These are phyloP conservation scores for Paralinhomoeus sp. DNA, from an alignment of 2,888 invertebrate species.

Conservation along the genomic window DNA sequence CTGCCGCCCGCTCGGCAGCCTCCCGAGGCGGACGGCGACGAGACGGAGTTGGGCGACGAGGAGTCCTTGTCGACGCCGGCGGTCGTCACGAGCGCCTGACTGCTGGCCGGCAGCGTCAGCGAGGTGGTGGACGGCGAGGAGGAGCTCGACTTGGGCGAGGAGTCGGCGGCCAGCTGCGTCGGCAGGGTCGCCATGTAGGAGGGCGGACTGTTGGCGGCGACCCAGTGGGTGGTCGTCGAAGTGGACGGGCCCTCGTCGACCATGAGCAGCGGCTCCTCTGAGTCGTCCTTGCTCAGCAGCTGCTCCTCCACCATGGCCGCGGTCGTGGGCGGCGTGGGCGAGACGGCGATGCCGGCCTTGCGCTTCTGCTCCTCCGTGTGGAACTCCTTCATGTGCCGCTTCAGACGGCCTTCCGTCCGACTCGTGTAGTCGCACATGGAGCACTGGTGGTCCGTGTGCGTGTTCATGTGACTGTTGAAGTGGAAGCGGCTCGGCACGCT, in stretches of 20 bases:
- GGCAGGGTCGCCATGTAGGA: background rate
- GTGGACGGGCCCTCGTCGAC: background rate
- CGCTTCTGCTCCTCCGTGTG: constrained; percentile 29
- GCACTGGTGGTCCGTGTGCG: constrained; percentile 36
- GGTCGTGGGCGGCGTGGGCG: constrained; percentile 8
- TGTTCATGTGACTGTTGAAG: constrained; percentile 36
- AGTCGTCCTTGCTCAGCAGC: no score
- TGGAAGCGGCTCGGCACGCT: constrained; percentile 28
- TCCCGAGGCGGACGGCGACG: background rate
- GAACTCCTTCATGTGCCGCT: constrained; percentile 34
- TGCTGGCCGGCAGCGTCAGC: no score
- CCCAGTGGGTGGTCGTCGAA: no score
- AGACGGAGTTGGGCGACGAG: background rate
- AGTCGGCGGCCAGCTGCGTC: background rate
- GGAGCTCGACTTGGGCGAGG: no score
- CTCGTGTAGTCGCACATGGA: constrained; percentile 35
- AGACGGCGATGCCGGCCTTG: constrained; percentile 15
- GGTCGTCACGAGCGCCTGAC: no score
- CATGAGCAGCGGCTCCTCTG: background rate
- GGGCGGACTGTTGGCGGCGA: background rate
- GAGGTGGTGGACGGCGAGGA: no score
- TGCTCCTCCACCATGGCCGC: constrained; percentile 4
- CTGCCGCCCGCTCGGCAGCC: background rate
- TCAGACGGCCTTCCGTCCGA: constrained; percentile 33
- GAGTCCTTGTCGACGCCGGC: no score